These are phyloP conservation scores for Leptogaster cylindrica DNA, from an alignment of 2,888 invertebrate genomes.

Conservation along the genomic window DNA sequence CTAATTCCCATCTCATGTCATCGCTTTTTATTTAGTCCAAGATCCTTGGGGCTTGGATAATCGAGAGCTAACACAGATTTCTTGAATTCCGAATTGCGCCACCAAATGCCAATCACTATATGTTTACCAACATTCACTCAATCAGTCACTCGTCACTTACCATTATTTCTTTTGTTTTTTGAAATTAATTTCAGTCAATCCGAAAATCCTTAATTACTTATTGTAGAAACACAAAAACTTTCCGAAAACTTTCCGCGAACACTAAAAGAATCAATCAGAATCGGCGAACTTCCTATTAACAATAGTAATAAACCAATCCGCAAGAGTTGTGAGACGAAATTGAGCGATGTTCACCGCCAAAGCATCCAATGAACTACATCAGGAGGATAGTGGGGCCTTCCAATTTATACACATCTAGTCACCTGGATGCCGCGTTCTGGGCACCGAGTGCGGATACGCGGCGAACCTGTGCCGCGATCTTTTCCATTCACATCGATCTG, in stretches of 20 bases:
- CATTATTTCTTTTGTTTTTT: too few species aligned
- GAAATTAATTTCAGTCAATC: neutral
- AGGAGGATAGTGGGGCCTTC: slow-evolving; percentile 51
- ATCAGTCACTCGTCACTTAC: neutral
- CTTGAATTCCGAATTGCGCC: too few species aligned
- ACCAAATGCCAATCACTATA: too few species aligned
- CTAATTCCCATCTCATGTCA: too few species aligned
- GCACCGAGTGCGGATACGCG: neutral
- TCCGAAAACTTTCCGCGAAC: too few species aligned
- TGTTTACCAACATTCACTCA: too few species aligned
- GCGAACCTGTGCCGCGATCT: neutral
- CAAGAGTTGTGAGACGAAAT: too few species aligned
- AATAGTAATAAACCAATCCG: too few species aligned
- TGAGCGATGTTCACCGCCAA: slow-evolving; percentile 43
- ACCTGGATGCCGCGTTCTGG: neutral
- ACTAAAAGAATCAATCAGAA: neutral
- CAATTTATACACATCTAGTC: slow-evolving; percentile 49
- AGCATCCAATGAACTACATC: slow-evolving; percentile 49
- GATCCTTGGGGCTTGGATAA: too few species aligned
- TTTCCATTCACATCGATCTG: neutral
- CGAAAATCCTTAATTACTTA: neutral
- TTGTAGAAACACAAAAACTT: neutral
- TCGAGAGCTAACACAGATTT: too few species aligned
- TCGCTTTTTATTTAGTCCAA: too few species aligned
- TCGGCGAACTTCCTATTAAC: too few species aligned